Percentiles rank a stretch among this genome's conserved stretches.
These are phyloP conservation scores for Isichthys henryi DNA, from an alignment of 2,113 vertebrate species.

Conservation along the genomic window DNA sequence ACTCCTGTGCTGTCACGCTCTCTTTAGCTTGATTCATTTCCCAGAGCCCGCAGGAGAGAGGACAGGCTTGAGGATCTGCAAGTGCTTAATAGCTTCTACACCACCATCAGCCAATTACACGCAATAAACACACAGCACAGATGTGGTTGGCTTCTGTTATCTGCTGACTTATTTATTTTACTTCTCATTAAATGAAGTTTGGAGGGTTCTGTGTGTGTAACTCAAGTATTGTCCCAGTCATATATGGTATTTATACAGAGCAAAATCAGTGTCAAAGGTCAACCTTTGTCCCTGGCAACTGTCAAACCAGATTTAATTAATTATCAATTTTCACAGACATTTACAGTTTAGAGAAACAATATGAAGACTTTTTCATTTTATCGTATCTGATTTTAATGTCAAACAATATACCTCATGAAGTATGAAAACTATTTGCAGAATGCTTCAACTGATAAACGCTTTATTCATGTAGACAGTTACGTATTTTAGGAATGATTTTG, in stretches of 20 bases:
- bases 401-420: not conserved
- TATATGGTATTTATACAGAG: not conserved
- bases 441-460: not conserved
- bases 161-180: not conserved
- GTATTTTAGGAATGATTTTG: not conserved
- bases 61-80: not conserved
- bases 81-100: conserved; percentile 5
- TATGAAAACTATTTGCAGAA: not conserved
- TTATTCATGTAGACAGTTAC: not conserved
- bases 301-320: not conserved
- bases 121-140: not conserved
- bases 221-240: not conserved
- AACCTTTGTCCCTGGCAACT: not conserved
- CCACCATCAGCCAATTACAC: conserved; percentile 8
- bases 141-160: not conserved
- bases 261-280: not conserved
- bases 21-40: conserved; percentile 12
- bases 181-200: not conserved
- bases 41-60: not conserved
- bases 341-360: not conserved
- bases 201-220: not conserved
- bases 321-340: not conserved
- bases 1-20: not conserved
- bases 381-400: not conserved
- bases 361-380: not conserved